phyloP scores from a whole-genome alignment of 2,113 vertebrate genomes.

The Engraulis encrasicolus region DNA sequence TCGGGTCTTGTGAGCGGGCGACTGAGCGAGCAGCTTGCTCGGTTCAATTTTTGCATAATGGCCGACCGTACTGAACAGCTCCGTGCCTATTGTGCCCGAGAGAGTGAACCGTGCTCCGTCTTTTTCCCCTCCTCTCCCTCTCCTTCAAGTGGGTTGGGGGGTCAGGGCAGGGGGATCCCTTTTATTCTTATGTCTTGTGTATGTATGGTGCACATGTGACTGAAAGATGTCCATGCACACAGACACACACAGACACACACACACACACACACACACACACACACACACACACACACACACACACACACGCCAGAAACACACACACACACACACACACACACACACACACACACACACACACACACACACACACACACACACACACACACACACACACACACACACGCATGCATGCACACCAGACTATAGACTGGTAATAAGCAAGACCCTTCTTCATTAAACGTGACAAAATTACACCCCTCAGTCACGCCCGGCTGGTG shows the following conservation, averaged over 20 bases:
- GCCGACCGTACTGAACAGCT: constrained; percentile 40
- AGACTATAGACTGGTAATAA: constrained; percentile 31
- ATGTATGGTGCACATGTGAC: constrained; percentile 10
- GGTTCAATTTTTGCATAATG: constrained; percentile 52
- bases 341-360: no score
- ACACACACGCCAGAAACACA: no score
- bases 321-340: no score
- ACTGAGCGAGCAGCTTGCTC: no score
- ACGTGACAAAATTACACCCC: constrained; percentile 54
- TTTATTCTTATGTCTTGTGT: background rate
- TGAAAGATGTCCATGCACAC: constrained; percentile 29
- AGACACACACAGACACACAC: no score
- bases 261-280: no score
- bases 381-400: no score
- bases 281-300: no score
- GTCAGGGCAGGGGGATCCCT: no score
- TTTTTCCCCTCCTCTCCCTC: constrained; percentile 8
- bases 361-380: no score
- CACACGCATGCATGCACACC: no score
- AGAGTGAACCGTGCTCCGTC: constrained; percentile 47
- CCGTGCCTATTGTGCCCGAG: constrained; percentile 40
- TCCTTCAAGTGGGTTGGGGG: constrained; percentile 38
- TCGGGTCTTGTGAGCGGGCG: constrained; percentile 41
- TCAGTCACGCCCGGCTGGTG: constrained; percentile 33
- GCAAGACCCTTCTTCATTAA: constrained; percentile 52